phyloP scores from a whole-genome alignment of 2,797 vertebrate genomes.

The Liasis olivaceus region DNA sequence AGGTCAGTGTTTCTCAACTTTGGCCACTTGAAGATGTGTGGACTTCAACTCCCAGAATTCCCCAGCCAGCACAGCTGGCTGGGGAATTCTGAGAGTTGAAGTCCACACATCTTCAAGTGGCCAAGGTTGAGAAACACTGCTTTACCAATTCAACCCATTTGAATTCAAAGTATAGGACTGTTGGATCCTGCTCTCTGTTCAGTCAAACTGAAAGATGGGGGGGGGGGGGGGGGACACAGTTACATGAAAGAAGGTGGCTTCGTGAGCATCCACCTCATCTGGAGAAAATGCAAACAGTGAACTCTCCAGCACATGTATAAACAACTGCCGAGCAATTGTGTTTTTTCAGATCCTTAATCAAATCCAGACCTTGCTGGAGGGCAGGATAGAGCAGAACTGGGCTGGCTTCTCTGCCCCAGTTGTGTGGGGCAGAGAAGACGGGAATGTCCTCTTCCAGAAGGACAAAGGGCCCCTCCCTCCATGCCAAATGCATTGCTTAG shows the following conservation, averaged over 20 bases:
- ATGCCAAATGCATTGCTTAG: neutral
- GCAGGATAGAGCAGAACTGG: neutral
- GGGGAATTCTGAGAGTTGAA: too few species aligned
- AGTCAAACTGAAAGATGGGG: too few species aligned
- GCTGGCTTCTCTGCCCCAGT: neutral
- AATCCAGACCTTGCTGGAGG: neutral
- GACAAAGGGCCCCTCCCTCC: too few species aligned
- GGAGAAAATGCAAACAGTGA: too few species aligned
- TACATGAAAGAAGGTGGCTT: too few species aligned
- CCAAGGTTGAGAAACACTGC: too few species aligned
- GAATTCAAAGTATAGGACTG: neutral
- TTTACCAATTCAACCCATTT: too few species aligned
- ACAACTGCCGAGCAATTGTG: neutral
- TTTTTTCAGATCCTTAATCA: neutral
- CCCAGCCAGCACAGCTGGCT: too few species aligned
- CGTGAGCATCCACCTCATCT: neutral
- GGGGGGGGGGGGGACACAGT: neutral
- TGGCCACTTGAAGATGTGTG: too few species aligned
- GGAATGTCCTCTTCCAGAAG: neutral
- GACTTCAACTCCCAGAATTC: too few species aligned
- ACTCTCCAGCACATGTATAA: neutral
- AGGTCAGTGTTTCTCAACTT: too few species aligned
- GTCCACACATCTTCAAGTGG: too few species aligned
- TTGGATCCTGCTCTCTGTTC: neutral
- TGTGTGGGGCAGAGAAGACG: accelerated